These are phyloP conservation scores for Melieria picta DNA, from an alignment of 2,888 invertebrate genomes.

Conservation along the genomic window DNA sequence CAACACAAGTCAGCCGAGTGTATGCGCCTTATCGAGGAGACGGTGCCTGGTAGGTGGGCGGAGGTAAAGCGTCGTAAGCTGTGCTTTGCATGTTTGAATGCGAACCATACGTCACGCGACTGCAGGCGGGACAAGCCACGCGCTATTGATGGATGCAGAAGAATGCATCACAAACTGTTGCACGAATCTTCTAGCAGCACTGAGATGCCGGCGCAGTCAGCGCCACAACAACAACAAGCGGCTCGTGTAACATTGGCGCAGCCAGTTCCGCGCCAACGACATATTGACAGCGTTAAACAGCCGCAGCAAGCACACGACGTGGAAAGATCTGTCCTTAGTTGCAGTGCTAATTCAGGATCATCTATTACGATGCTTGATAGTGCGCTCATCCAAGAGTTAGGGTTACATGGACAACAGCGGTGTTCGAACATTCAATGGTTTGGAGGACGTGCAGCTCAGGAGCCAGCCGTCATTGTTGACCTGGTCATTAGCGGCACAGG, in stretches of 20 bases:
- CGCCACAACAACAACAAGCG: not conserved
- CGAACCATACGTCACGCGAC: constrained; percentile 14
- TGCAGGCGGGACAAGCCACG: constrained; percentile 16
- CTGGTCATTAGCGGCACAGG: not conserved
- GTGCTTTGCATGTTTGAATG: constrained; percentile 5
- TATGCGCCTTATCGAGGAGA: not conserved
- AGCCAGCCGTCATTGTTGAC: not conserved
- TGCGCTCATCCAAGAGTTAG: constrained; percentile 25
- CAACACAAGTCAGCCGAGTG: not conserved
- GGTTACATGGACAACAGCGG: constrained; percentile 24
- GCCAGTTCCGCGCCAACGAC: not conserved
- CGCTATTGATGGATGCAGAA: not conserved
- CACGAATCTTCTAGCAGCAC: constrained; percentile 1
- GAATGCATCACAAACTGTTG: constrained; percentile 9
- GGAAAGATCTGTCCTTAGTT: not conserved
- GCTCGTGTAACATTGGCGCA: not conserved
- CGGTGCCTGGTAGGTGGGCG: constrained; percentile 1
- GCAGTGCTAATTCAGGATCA: constrained; percentile 22
- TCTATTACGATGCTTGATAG: constrained; percentile 34
- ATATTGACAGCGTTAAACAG: not conserved
- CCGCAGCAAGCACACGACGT: not conserved
- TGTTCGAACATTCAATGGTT: constrained; percentile 7
- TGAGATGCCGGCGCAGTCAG: not conserved
- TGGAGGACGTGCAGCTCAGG: constrained; percentile 11
- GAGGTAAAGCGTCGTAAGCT: not conserved